phyloP scores from a whole-genome alignment of 2,888 invertebrate genomes.

The Erebia ligea region DNA sequence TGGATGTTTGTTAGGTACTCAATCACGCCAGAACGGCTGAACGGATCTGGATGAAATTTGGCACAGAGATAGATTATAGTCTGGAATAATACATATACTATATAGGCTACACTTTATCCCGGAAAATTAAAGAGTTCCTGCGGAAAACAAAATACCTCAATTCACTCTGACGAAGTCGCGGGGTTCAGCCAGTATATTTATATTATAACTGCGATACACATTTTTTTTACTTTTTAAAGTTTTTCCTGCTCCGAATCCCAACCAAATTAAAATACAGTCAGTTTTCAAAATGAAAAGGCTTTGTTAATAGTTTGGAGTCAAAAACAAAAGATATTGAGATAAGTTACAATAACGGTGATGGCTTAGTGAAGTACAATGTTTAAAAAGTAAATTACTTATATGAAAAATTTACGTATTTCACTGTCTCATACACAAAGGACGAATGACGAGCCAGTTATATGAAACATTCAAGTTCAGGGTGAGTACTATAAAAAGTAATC shows the following conservation, averaged over 20 bases:
- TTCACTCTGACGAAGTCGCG: too few relatives aligned
- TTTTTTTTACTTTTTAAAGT: background rate
- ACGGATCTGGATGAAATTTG: too few relatives aligned
- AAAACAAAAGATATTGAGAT: background rate
- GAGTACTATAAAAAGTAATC: slow-evolving; percentile 29
- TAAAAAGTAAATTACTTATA: background rate
- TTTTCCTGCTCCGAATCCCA: background rate
- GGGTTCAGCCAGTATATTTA: slow-evolving; percentile 37
- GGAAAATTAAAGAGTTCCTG: too few relatives aligned
- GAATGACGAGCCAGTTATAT: slow-evolving; percentile 12
- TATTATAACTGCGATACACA: slow-evolving; percentile 32
- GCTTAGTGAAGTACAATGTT: background rate
- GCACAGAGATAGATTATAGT: too few relatives aligned
- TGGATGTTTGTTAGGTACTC: too few relatives aligned
- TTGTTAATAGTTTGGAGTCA: too few relatives aligned
- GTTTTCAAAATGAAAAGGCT: too few relatives aligned
- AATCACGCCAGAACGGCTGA: too few relatives aligned
- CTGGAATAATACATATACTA: too few relatives aligned
- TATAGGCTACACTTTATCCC: too few relatives aligned
- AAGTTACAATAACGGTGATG: too few relatives aligned
- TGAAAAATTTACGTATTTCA: background rate
- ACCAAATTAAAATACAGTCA: background rate
- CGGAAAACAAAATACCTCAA: too few relatives aligned
- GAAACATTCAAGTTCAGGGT: slow-evolving; percentile 23
- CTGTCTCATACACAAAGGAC: background rate